phyloP scores from a whole-genome alignment of 2,797 vertebrate genomes.

The Acropternis orthonyx region DNA sequence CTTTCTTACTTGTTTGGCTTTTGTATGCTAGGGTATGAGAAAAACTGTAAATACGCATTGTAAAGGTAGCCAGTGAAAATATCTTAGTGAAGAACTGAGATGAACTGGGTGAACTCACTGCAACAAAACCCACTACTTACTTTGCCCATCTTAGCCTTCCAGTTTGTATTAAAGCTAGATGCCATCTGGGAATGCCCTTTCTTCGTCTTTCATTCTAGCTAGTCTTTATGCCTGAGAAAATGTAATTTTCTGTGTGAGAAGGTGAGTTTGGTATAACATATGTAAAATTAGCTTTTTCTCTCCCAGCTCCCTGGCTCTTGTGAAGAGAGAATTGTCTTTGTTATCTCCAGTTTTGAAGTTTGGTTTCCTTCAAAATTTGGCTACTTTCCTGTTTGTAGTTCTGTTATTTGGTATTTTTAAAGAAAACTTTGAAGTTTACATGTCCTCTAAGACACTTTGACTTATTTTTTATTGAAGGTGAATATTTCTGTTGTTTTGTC shows the following conservation, averaged over 20 bases:
- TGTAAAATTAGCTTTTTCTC: not conserved
- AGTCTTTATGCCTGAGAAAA: not conserved
- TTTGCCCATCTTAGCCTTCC: not conserved
- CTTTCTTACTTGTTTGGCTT: not conserved
- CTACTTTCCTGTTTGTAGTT: not conserved
- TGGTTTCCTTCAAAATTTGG: not conserved
- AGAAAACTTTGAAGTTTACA: not conserved
- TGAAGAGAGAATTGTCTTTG: not conserved
- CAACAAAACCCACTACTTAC: not conserved
- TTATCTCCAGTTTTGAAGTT: not conserved
- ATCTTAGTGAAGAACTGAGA: not conserved
- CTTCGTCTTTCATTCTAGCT: not conserved
- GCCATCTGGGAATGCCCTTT: not conserved
- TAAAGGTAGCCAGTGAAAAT: not conserved
- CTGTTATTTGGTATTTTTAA: not conserved
- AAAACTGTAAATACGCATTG: not conserved
- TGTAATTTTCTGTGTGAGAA: not conserved
- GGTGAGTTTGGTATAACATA: not conserved
- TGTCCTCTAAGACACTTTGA: not conserved
- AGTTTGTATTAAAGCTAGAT: not conserved
- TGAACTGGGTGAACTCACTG: not conserved
- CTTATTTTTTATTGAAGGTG: not conserved
- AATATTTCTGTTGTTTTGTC: not conserved
- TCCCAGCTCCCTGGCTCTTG: not conserved
- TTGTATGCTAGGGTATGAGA: not conserved